Conservation (phyloP, 2,888 invertebrate species). For the Amblyteles armatorius region DNA sequence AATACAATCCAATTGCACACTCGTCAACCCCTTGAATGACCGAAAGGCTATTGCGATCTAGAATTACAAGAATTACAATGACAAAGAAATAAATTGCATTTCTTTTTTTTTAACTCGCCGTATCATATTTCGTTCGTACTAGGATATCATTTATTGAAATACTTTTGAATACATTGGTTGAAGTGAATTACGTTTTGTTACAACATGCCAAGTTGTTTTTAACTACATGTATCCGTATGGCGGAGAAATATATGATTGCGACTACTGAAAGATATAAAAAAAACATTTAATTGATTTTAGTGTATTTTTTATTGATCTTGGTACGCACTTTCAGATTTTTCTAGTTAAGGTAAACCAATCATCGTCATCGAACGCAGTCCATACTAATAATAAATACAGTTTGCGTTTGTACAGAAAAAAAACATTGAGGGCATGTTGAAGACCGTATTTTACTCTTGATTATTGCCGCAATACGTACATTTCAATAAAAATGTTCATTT, state of each 20-base stretch:
- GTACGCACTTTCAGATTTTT: too few relatives aligned
- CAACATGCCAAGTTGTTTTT: neutral
- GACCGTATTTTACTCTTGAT: too few relatives aligned
- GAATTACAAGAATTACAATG: neutral
- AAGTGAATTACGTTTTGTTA: neutral
- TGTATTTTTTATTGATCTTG: neutral
- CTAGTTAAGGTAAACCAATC: too few relatives aligned
- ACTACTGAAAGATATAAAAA: neutral
- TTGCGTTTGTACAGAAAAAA: too few relatives aligned
- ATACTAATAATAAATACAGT: too few relatives aligned
- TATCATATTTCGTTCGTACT: neutral
- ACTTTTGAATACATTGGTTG: neutral
- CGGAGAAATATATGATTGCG: neutral
- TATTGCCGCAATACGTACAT: too few relatives aligned
- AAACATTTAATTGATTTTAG: neutral
- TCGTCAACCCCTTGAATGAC: conserved; percentile 1
- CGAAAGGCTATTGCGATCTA: neutral
- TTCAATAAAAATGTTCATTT: too few relatives aligned
- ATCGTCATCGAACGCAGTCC: too few relatives aligned
- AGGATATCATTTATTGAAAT: neutral
- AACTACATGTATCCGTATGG: neutral
- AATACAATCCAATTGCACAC: neutral
- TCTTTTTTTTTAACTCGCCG: neutral
- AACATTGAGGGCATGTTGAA: too few relatives aligned
- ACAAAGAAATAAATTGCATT: neutral